phyloP scores from a whole-genome alignment of 2,113 vertebrate species.

The Cinclus mexicanus region DNA sequence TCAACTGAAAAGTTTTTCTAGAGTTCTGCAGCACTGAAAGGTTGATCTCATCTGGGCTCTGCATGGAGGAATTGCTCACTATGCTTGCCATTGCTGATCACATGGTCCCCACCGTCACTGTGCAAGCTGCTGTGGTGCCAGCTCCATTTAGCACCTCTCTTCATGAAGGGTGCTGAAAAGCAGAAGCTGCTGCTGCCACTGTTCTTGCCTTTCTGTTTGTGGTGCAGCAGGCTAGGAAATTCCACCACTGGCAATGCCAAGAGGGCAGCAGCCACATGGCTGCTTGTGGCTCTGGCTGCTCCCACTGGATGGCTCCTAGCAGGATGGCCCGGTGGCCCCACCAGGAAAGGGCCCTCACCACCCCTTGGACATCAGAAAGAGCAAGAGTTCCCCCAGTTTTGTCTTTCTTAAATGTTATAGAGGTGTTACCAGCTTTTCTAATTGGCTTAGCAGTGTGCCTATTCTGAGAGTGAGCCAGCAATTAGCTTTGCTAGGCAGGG shows the following conservation, averaged over 20 bases:
- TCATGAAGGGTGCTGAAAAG: not conserved
- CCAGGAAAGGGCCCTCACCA: not conserved
- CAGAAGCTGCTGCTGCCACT: fast-evolving
- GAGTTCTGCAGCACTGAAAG: not conserved
- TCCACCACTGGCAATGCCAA: not conserved
- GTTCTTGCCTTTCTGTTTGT: not conserved
- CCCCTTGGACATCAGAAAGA: not conserved
- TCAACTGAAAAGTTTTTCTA: not conserved
- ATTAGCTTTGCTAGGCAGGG: not conserved
- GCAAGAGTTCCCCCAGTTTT: not conserved
- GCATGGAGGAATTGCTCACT: too few species aligned
- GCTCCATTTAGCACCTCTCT: not conserved
- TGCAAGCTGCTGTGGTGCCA: fast-evolving
- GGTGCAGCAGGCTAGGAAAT: not conserved
- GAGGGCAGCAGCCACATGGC: not conserved
- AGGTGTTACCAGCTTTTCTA: not conserved
- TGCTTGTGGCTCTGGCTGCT: not conserved
- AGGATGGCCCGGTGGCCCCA: fast-evolving
- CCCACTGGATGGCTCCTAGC: not conserved
- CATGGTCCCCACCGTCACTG: fast-evolving
- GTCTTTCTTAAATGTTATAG: not conserved
- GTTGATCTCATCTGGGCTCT: not conserved
- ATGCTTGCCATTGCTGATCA: not conserved
- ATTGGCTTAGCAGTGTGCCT: not conserved
- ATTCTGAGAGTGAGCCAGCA: not conserved